A percentile compares a stretch with the other conserved stretches of the same genome.
Evolutionary conservation across 2,888 invertebrate species (phyloP).

Genomic region (Gandaritis pyraliata): DNA sequence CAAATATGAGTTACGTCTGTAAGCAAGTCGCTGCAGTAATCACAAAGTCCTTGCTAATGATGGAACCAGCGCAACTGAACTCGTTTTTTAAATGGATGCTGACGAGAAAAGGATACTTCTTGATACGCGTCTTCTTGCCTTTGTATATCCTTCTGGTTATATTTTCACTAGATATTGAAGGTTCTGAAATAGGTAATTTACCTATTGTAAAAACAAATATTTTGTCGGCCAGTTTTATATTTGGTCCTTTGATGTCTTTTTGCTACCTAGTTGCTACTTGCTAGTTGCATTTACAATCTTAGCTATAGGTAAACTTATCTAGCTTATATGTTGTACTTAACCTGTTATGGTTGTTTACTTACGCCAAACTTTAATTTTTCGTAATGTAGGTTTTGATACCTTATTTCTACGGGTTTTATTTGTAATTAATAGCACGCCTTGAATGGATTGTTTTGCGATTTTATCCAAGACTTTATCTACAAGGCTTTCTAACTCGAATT

Average conservation of each 20-base stretch:
- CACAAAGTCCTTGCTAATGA: slow-evolving; percentile 51
- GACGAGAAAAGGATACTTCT: slow-evolving; percentile 51
- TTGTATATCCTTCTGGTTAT: slow-evolving; percentile 47
- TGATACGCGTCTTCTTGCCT: slow-evolving; percentile 40
- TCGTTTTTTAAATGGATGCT: slow-evolving; percentile 47
- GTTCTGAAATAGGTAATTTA: slow-evolving; percentile 13
- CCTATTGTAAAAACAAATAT: background rate
- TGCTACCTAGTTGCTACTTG: background rate
- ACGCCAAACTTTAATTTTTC: slow-evolving; percentile 30
- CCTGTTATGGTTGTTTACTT: slow-evolving; percentile 17
- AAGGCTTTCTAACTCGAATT: background rate
- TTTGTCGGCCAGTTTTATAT: background rate
- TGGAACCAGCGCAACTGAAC: slow-evolving; percentile 54
- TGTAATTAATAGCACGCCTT: background rate
- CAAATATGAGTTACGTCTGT: slow-evolving; percentile 47
- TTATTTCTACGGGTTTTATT: background rate
- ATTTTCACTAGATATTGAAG: slow-evolving; percentile 25
- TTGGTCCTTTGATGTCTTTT: background rate
- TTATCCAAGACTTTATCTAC: slow-evolving; percentile 2
- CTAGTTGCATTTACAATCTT: too few species aligned
- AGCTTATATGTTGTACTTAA: too few species aligned
- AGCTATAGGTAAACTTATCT: too few species aligned
- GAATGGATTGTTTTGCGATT: background rate
- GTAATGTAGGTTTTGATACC: background rate
- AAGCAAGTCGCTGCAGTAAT: slow-evolving; percentile 61